Evolutionary conservation across 1,140 invertebrate species (phyloP).

Genomic region (Drosophila kurseongensis): DNA sequence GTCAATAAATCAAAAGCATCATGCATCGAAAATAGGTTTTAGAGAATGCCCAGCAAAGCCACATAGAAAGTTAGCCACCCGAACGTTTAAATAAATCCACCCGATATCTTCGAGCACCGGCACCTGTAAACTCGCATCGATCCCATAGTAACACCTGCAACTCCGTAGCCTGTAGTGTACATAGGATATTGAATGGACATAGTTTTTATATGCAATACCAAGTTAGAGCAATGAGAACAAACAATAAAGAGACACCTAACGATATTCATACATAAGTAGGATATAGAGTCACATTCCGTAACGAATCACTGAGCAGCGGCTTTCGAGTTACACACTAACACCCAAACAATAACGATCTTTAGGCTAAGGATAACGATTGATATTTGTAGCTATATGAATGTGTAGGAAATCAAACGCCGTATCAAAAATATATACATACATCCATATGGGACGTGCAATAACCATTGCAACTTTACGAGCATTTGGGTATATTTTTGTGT

Average conservation of each 20-base stretch:
- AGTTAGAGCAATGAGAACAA: slow-evolving; percentile 63
- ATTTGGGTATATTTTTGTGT: slow-evolving; percentile 78
- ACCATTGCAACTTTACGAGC: slow-evolving; percentile 60
- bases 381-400: slow-evolving; percentile 57
- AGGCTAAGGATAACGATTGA: slow-evolving; percentile 60
- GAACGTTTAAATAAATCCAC: not conserved
- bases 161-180: slow-evolving; percentile 63
- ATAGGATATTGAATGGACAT: slow-evolving; percentile 62
- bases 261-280: slow-evolving; percentile 54
- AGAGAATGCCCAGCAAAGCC: slow-evolving; percentile 51
- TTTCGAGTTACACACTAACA: slow-evolving; percentile 48
- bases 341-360: slow-evolving; percentile 43
- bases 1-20: slow-evolving; percentile 80
- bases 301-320: slow-evolving; percentile 59
- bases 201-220: slow-evolving; percentile 77
- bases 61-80: slow-evolving; percentile 32
- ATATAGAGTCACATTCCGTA: slow-evolving; percentile 65
- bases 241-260: slow-evolving; percentile 49
- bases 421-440: slow-evolving; percentile 55
- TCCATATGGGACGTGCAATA: slow-evolving; percentile 55
- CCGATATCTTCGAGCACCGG: slow-evolving; percentile 8
- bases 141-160: slow-evolving; percentile 45
- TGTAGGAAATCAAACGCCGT: slow-evolving; percentile 58
- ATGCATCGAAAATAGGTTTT: slow-evolving; percentile 72
- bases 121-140: slow-evolving; percentile 31